phyloP scores from a whole-genome alignment of 2,797 vertebrate species.

The Harpagifer antarcticus region DNA sequence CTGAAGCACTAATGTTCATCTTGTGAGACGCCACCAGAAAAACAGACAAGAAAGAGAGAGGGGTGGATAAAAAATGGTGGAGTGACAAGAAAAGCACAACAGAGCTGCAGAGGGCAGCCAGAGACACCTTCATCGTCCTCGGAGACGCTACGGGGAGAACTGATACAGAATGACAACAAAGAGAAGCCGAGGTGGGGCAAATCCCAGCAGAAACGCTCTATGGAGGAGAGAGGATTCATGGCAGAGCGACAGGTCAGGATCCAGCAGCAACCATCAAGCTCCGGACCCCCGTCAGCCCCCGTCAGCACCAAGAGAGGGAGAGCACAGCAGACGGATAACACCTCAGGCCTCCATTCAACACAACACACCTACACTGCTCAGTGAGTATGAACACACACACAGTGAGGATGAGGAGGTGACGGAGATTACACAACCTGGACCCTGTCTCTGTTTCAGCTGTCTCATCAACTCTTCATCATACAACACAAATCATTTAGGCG shows the following conservation, averaged over 20 bases:
- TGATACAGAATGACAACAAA: conserved; percentile 71
- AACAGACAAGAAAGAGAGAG: conserved; percentile 8
- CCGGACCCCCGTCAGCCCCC: conserved; percentile 54
- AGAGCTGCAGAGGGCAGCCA: conserved; percentile 57
- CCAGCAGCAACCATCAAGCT: conserved; percentile 51
- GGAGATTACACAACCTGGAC: background rate
- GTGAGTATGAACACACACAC: conserved; percentile 4
- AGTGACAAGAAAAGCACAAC: conserved; percentile 77
- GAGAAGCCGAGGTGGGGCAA: conserved; percentile 49
- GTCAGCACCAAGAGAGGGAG: conserved; percentile 32
- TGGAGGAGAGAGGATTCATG: conserved; percentile 48
- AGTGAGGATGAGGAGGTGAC: background rate
- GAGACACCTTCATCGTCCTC: conserved; percentile 67
- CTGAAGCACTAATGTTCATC: background rate
- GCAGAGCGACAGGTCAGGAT: conserved; percentile 51
- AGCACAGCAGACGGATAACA: conserved; percentile 47
- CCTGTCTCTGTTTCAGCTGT: background rate
- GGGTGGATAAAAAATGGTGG: conserved; percentile 40
- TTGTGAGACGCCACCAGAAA: background rate
- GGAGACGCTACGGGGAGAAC: conserved; percentile 58
- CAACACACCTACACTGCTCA: conserved; percentile 17
- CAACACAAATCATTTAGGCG: background rate
- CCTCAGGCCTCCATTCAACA: conserved; percentile 51
- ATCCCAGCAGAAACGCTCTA: conserved; percentile 58
- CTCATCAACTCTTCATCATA: background rate